Base-by-base conservation (phyloP, 2,888 invertebrate species). In the Anthoptus insignis region DNA sequence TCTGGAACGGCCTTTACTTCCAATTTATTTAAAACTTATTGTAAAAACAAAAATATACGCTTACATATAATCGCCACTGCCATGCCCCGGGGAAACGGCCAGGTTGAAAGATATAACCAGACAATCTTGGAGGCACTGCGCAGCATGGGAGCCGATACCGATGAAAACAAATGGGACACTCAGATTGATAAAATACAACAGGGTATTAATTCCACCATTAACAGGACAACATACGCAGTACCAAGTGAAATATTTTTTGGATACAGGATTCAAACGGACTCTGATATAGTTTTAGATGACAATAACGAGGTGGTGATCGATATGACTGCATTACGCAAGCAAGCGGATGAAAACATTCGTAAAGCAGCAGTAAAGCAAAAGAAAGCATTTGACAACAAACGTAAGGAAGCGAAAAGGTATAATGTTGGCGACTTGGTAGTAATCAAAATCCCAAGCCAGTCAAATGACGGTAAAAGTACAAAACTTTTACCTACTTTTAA, bases 391-490 rank as follows among this genome's bases (percentile, higher is more conserved):
- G 74, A 74, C 29, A 13, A 64, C 0, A 70, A 59, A 60, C 19
- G 75, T 21, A 69, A 69, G 49, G 66, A 69, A 4, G 71, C 75
- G 3, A 53, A 14, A 4, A 47, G 49, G 1, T 75, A 73, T 47
- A 39, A 47, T 1, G 52, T 63, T 1, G 74, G 69, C 1, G 74
- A 76, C 21, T 68, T 75, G 8, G 73, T 76, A 0, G 64, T 76
- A 0, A 22, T 75, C 1, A 76, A 71, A 67, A 69, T 74, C 7
- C 68, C 71, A 4, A 73, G 73, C 50, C 66, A 67, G 0, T 34
- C 67, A 13, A 74, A 75, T 67, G 74, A 76, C 4, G 75, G 74
- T 0, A 66, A 72, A 29, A 76, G 75, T 47, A 73, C 67, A 0
- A 76, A 75, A 22, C 32, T 75, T 13, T 56, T 76, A 61, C 73